Base-by-base conservation (phyloP, 2,113 vertebrate genomes). In the Oplegnathus fasciatus region DNA sequence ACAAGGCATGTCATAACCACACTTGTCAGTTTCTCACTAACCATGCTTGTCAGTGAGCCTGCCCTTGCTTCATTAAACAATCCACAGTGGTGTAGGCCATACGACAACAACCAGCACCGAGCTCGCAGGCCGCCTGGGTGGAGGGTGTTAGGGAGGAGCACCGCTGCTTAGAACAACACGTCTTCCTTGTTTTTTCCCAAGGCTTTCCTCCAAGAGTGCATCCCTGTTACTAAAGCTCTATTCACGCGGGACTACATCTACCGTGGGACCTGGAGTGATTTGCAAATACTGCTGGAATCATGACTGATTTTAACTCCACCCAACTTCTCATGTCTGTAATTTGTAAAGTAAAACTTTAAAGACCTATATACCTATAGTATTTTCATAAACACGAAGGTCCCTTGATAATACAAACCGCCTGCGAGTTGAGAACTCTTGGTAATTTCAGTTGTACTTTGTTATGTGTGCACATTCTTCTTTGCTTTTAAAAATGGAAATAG, bases 11-110 rank as follows among this genome's bases (percentile, higher is more conserved):
- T 92, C 89, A 91, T 83, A 88, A 83, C 82, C 84, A 50, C 54
- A 60, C 80, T 73, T 54, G 77, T 91, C 88, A 74, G 62, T 75
- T 73, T 30, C 64, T 55, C 52, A 34, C 78, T 84, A 88, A 91
- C 86, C 73, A 11, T 20, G 86, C 84, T 78, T 89, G 91, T 77
- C 90, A 86, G 89, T n/a, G 72, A 77, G 75, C 75, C 75, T 64
- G 84, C 86, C 75, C 75, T 70, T 58, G 85, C 86, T 84, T 88
- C 74, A 86, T 88, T 91, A 92, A 89, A 89, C 93, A 92, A 89
- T 88, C 88, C 80, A 58, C 78, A 5, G 64, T 60, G 40, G 72
- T 52, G 82, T 68, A 52, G 86, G 62, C 67, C 14, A 73, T 24
- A 55, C 80, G 42, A 52, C 81, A 86, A 71, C 80, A 72, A 46